phyloP scores from a whole-genome alignment of 1,140 invertebrate genomes.

The Calycopis cecrops region DNA sequence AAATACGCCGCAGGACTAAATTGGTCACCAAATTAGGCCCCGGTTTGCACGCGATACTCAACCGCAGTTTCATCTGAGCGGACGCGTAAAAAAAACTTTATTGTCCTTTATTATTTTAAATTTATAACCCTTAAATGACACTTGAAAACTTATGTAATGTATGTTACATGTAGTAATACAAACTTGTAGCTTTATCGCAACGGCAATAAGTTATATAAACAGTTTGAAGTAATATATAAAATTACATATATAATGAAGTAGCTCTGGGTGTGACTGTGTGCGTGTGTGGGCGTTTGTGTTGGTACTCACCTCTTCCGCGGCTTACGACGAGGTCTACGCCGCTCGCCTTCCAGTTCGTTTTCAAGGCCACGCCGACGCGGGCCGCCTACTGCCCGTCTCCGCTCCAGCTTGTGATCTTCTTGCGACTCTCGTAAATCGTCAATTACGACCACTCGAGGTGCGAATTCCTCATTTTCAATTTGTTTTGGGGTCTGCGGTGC shows the following conservation, averaged over 20 bases:
- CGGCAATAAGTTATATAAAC: too few species aligned
- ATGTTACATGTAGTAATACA: too few species aligned
- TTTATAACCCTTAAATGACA: neutral
- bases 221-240: too few species aligned
- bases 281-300: neutral
- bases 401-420: conserved; percentile 55
- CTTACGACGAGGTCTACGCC: conserved; percentile 45
- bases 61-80: conserved; percentile 28
- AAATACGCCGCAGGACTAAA: conserved; percentile 63
- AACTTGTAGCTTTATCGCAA: too few species aligned
- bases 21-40: conserved; percentile 44
- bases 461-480: conserved; percentile 58
- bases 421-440: conserved; percentile 38
- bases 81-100: conserved; percentile 10
- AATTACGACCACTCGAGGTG: conserved; percentile 52
- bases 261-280: neutral
- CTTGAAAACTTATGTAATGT: too few species aligned
- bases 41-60: conserved; percentile 26
- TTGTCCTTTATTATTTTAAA: conserved; percentile 8
- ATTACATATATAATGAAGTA: too few species aligned
- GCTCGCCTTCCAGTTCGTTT: conserved; percentile 55
- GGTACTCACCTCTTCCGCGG: conserved; percentile 47
- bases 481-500: conserved; percentile 66
- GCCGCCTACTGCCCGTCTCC: conserved; percentile 36
- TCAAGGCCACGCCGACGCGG: conserved; percentile 58